Evolutionary conservation across 2,888 invertebrate genomes (phyloP), one percentile per base, ranked within the genome.

Genomic region (Carcina quercana): DNA sequence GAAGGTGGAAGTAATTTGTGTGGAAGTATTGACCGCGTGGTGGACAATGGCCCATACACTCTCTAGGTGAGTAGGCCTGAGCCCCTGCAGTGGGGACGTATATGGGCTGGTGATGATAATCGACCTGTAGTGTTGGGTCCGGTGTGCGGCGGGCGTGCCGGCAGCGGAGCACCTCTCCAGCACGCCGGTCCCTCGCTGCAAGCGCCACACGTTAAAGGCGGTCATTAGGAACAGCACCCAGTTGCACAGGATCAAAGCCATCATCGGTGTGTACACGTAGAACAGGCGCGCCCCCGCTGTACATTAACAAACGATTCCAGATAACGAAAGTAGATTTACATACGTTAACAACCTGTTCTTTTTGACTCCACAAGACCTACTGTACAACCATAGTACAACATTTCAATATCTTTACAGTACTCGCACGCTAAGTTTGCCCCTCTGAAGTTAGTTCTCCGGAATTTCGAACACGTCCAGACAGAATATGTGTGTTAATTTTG

Each of bases 201-300:
- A 47, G 0, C 79, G 54, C 73, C 76, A 75, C 35, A 82, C 59
- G 38, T 80, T 79, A 43, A 68, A 78, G 0, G 73, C 71, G 1
- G 82, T 80, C 78, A 82, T 70, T 30, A 73, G 22, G 46, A 62
- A 82, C 42, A 82, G 69, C 17, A 72, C 20, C 76, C 76, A 78
- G 50, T 82, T 82, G 35, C 57, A 55, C 3, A 68, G 1, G 13
- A 73, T 73, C 29, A 80, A 42, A 25, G 78, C 60, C 42, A 80
- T 34, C 74, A 82, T 78, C 0, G 80, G 82, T 1, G 55, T 43
- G 39, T 79, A 79, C 3, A 80, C 47, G 37, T 80, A 82, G 1
- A 74, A 30, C 1, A 76, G 34, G 38, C 74, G 74, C 26, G 59
- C 59, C 2, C 68, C 72, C 27, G 53, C 80, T 80, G 44, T n/a